Conservation (phyloP, 2,888 invertebrate genomes). For the Spodoptera exigua region DNA sequence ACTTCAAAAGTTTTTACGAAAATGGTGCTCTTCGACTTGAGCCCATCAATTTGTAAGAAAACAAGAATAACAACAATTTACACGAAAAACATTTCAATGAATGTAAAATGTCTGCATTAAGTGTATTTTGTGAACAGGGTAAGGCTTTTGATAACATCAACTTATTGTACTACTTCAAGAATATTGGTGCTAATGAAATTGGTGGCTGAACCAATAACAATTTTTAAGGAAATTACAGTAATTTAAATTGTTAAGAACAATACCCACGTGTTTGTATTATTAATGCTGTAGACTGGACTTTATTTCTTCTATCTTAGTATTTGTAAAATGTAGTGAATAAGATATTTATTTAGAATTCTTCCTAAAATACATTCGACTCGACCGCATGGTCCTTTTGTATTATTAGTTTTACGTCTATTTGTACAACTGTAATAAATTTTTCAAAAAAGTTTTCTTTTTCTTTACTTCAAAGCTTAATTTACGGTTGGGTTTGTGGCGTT, state of each 20-base stretch:
- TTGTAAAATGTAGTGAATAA: constrained; percentile 49
- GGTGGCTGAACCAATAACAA: constrained; percentile 34
- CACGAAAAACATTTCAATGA: no score
- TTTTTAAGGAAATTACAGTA: constrained; percentile 24
- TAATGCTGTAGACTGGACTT: constrained; percentile 6
- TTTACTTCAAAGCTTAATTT: no score
- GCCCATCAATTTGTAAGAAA: no score
- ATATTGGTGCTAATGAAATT: constrained; percentile 13
- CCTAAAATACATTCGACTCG: constrained; percentile 16
- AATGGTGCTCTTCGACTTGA: neutral
- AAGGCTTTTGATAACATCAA: no score
- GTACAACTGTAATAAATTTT: constrained; percentile 54
- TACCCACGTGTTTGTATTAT: constrained; percentile 6
- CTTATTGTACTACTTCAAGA: neutral
- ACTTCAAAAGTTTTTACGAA: neutral
- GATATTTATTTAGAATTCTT: constrained; percentile 58
- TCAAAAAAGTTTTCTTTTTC: no score
- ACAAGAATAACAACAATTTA: no score
- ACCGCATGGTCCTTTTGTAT: constrained; percentile 35
- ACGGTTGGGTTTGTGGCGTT: no score
- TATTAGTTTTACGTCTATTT: constrained; percentile 44
- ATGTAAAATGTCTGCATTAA: no score
- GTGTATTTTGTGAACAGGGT: no score
- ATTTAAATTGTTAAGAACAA: constrained; percentile 10
- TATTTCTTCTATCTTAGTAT: constrained; percentile 14